A percentile compares a stretch with the other conserved stretches of the same genome.
Evolutionary conservation across 2,888 invertebrate species (phyloP).

Genomic region (Phlogophora meticulosa): DNA sequence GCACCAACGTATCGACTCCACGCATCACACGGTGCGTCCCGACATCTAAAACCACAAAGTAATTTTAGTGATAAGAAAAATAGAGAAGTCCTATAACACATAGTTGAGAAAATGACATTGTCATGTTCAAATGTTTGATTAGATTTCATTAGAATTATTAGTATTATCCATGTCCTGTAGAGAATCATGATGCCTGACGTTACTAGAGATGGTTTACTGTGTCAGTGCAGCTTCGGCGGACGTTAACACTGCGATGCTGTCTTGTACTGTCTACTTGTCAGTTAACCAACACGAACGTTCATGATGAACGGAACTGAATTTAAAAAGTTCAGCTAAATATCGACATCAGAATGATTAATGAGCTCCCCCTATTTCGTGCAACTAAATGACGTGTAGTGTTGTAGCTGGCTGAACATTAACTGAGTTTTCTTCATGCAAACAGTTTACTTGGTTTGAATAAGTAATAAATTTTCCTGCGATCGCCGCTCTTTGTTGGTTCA

Average conservation of each 20-base stretch:
- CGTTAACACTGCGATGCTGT: no score
- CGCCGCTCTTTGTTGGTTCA: no score
- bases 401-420: background rate
- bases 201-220: background rate
- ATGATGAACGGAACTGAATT: conserved; percentile 6
- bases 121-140: no score
- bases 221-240: background rate
- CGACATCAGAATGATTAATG: conserved; percentile 11
- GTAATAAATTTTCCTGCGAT: background rate
- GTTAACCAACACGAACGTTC: conserved; percentile 6
- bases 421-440: conserved; percentile 3
- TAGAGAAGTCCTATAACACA: no score
- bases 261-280: background rate
- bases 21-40: no score
- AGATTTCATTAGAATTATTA: conserved; percentile 7
- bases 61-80: no score
- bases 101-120: no score
- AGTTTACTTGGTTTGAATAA: background rate
- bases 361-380: background rate
- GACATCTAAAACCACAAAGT: no score
- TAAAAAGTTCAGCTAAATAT: conserved; percentile 13
- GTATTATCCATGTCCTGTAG: background rate
- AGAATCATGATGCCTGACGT: background rate
- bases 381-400: background rate
- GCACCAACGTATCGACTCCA: no score